These are phyloP conservation scores for Chloropsis cyanopogon DNA, from an alignment of 2,113 vertebrate genomes.

Conservation along the genomic window DNA sequence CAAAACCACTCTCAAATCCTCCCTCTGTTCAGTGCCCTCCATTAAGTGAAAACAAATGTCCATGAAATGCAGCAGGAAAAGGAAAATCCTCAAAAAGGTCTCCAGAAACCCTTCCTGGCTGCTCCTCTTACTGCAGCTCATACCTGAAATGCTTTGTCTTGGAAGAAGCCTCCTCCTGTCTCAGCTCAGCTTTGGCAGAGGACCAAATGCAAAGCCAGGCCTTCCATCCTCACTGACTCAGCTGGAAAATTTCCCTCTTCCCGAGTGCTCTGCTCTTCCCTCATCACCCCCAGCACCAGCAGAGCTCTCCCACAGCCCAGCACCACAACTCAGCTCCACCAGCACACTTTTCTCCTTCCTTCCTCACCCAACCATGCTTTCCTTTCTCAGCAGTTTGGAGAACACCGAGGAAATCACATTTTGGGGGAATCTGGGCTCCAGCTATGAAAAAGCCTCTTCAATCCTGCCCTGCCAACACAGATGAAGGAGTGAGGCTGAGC, in stretches of 20 bases:
- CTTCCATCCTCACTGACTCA: not conserved
- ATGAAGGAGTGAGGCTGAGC: rapidly evolving
- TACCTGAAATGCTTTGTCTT: not conserved
- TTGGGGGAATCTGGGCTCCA: not conserved
- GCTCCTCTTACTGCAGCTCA: not conserved
- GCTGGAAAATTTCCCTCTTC: not conserved
- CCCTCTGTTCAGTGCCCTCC: not conserved
- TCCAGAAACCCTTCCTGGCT: not conserved
- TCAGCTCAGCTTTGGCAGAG: not conserved
- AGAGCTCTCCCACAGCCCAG: not conserved
- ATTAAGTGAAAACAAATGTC: conserved; percentile 9
- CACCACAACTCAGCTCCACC: not conserved
- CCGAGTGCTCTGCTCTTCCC: not conserved
- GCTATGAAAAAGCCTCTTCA: rapidly evolving
- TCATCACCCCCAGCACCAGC: not conserved
- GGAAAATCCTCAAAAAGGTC: not conserved
- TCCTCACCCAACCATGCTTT: rapidly evolving
- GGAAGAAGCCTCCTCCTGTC: not conserved
- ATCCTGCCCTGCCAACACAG: rapidly evolving
- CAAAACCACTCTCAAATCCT: not conserved
- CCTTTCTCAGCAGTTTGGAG: not conserved
- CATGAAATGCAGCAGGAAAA: not conserved
- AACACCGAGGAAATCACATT: not conserved
- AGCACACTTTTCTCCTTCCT: not conserved
- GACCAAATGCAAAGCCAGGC: not conserved